Percentiles rank a stretch among this genome's conserved stretches.
Conservation (phyloP, 1,140 invertebrate genomes). For the Drosophila orena region DNA sequence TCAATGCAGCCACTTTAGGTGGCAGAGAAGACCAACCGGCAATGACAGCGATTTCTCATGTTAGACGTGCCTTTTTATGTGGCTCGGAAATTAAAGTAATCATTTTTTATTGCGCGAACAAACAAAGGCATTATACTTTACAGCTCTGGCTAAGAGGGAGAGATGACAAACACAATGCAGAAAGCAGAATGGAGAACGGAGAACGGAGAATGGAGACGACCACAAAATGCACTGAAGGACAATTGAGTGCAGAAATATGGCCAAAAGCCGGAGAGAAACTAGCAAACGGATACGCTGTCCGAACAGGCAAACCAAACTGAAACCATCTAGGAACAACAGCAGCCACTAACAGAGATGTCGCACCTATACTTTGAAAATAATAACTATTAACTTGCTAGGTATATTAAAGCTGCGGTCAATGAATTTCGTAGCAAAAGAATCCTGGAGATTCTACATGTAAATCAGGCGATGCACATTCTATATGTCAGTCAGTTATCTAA, state of each 20-base stretch:
- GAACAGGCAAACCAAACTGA: slow-evolving; percentile 42
- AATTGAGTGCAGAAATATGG: slow-evolving; percentile 82
- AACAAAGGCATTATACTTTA: slow-evolving; percentile 82
- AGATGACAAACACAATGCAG: slow-evolving; percentile 35
- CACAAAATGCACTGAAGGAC: slow-evolving; percentile 76
- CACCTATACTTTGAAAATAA: neutral
- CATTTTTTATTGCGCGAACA: slow-evolving; percentile 82
- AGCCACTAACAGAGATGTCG: slow-evolving; percentile 2
- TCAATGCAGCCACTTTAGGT: slow-evolving; percentile 13
- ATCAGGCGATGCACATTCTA: too few species aligned
- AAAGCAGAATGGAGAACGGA: slow-evolving; percentile 21
- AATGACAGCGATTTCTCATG: slow-evolving; percentile 78
- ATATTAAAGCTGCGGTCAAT: too few species aligned
- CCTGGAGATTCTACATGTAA: too few species aligned
- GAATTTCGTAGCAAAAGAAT: too few species aligned
- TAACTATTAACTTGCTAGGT: neutral
- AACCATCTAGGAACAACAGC: slow-evolving; percentile 10
- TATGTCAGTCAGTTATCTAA: too few species aligned
- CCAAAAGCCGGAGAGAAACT: slow-evolving; percentile 57
- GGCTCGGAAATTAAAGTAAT: slow-evolving; percentile 80
- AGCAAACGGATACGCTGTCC: slow-evolving; percentile 61
- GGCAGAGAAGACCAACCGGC: slow-evolving; percentile 32
- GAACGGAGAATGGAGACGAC: slow-evolving; percentile 39
- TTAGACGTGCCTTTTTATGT: slow-evolving; percentile 73
- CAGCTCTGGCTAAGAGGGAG: slow-evolving; percentile 34